phyloP scores from a whole-genome alignment of 2,888 invertebrate species.

The Ophion slaviceki region DNA sequence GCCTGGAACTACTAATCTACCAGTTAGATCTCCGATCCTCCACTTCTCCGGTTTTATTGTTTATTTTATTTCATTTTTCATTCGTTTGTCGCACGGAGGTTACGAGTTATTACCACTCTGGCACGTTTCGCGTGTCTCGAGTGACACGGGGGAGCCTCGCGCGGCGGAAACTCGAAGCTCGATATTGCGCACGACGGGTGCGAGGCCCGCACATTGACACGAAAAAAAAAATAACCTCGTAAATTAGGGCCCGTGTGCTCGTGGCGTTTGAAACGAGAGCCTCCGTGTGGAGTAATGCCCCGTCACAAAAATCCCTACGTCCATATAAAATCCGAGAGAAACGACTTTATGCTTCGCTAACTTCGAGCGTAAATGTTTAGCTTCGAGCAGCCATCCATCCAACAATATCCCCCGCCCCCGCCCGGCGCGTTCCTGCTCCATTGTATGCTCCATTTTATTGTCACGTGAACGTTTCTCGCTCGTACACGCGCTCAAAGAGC shows the following conservation, averaged over 20 bases:
- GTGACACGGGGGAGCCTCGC: slow-evolving; percentile 11
- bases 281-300: slow-evolving; percentile 11
- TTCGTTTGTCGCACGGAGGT: slow-evolving; percentile 69
- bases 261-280: slow-evolving; percentile 58
- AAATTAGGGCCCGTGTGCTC: slow-evolving; percentile 68
- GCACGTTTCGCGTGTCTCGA: slow-evolving; percentile 70
- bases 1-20: too few relatives aligned
- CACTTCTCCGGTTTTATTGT: slow-evolving; percentile 30
- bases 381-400: slow-evolving; percentile 63
- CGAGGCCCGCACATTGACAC: slow-evolving; percentile 27
- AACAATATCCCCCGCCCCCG: slow-evolving; percentile 54
- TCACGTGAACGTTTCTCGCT: too few relatives aligned
- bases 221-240: slow-evolving; percentile 58
- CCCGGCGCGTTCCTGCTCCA: slow-evolving; percentile 34
- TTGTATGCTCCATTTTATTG: too few relatives aligned
- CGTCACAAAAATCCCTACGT: slow-evolving; percentile 23
- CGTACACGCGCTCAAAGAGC: too few relatives aligned
- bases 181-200: slow-evolving; percentile 59
- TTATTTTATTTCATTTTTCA: slow-evolving; percentile 73
- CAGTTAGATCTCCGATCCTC: not conserved
- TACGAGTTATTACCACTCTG: slow-evolving; percentile 71
- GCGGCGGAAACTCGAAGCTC: slow-evolving; percentile 55
- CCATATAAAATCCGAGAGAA: slow-evolving; percentile 34
- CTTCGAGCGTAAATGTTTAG: slow-evolving; percentile 68
- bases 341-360: slow-evolving; percentile 67